Conservation (phyloP, 2,888 invertebrate species). For the Octonoba sinensis region DNA sequence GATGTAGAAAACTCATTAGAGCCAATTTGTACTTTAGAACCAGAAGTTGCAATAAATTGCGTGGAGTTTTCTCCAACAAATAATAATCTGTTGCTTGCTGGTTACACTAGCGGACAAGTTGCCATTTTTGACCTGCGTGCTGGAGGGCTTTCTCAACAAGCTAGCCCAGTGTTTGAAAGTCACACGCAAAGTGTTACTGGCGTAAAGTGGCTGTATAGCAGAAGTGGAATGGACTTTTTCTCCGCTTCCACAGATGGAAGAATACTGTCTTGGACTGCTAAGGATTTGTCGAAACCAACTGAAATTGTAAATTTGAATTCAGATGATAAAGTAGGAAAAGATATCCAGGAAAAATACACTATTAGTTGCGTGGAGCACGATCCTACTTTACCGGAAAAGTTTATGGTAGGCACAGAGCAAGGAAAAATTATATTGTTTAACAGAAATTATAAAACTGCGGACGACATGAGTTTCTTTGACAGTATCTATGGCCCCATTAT, state of each 20-base stretch:
- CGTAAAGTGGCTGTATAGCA: constrained; percentile 92
- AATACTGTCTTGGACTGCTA: constrained; percentile 85
- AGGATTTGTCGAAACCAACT: constrained; percentile 80
- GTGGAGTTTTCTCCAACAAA: constrained; percentile 91
- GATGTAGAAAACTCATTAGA: constrained; percentile 90
- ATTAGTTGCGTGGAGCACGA: constrained; percentile 85
- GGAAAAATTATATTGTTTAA: constrained; percentile 46
- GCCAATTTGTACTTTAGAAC: constrained; percentile 82
- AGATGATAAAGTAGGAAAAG: constrained; percentile 74
- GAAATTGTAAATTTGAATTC: constrained; percentile 81
- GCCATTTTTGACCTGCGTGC: constrained; percentile 86
- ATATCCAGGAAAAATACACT: constrained; percentile 78
- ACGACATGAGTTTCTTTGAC: constrained; percentile 79
- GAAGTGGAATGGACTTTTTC: constrained; percentile 94
- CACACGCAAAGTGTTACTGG: constrained; percentile 90
- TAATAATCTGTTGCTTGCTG: constrained; percentile 73
- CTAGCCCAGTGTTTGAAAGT: constrained; percentile 84
- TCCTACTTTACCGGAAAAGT: constrained; percentile 85
- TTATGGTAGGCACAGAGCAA: constrained; percentile 80
- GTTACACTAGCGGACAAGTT: constrained; percentile 74
- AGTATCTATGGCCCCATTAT: constrained; percentile 90
- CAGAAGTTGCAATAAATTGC: constrained; percentile 83
- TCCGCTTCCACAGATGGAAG: constrained; percentile 93
- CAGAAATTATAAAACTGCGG: constrained; percentile 76
- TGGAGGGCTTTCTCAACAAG: constrained; percentile 83